Evolutionary conservation across 2,797 vertebrate genomes (phyloP).

Genomic region (Phoxinus dragarum): DNA sequence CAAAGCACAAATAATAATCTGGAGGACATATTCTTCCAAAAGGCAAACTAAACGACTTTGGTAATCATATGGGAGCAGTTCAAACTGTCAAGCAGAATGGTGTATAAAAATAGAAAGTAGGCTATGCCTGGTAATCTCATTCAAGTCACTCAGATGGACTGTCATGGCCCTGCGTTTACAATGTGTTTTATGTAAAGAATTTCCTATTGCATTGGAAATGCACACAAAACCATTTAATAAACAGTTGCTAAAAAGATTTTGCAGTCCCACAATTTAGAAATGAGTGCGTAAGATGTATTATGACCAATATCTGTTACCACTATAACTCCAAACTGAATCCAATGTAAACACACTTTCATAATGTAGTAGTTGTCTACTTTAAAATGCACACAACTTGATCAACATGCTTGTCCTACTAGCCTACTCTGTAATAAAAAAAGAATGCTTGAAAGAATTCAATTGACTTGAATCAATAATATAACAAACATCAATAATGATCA

Average conservation of each 20-base stretch:
- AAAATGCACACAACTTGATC: not conserved
- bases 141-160: not conserved
- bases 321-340: not conserved
- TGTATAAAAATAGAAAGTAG: slow-evolving; percentile 2
- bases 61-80: not conserved
- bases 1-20: not conserved
- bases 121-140: not conserved
- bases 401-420: not conserved
- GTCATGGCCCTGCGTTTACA: not conserved
- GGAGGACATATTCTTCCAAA: not conserved
- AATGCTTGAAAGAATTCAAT: not conserved
- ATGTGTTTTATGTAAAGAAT: not conserved
- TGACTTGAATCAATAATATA: not conserved
- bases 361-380: not conserved
- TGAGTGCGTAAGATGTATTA: not conserved
- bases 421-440: not conserved
- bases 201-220: not conserved
- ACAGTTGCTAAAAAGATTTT: not conserved
- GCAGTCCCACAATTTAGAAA: not conserved
- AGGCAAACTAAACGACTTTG: not conserved
- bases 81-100: not conserved
- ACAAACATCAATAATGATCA: not conserved
- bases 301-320: not conserved
- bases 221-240: not conserved
- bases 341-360: not conserved